A percentile compares a stretch with the other conserved stretches of the same genome.
These are phyloP conservation scores for Petrocephalus schoutedeni DNA, from an alignment of 2,797 vertebrate genomes.

Conservation along the genomic window DNA sequence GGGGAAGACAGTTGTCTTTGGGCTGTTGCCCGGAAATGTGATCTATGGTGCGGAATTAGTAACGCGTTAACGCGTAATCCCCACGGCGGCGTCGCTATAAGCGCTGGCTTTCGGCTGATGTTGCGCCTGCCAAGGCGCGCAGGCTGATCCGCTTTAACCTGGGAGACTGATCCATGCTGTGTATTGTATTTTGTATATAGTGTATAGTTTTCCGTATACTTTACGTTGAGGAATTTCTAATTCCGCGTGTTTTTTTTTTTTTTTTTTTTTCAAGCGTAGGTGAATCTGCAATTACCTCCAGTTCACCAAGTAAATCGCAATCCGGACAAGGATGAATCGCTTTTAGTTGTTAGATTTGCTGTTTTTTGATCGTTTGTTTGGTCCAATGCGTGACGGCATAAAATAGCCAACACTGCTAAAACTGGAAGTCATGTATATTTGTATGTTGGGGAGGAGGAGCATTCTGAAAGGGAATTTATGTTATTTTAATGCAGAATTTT, in stretches of 20 bases:
- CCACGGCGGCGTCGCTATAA: slow-evolving; percentile 11
- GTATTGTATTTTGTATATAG: not conserved
- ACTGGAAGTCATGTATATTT: not conserved
- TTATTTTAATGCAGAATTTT: not conserved
- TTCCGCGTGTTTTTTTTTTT: not conserved
- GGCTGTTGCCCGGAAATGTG: slow-evolving; percentile 27
- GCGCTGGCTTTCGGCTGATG: slow-evolving; percentile 23
- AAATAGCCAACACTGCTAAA: not conserved
- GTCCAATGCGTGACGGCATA: not conserved
- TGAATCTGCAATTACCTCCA: not conserved
- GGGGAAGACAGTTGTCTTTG: slow-evolving; percentile 31
- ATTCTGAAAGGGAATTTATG: not conserved
- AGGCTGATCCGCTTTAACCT: not conserved
- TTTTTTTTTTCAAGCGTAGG: not conserved
- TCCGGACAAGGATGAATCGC: not conserved
- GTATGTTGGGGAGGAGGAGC: not conserved
- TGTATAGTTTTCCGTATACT: not conserved
- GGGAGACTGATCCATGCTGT: not conserved
- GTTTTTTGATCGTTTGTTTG: not conserved
- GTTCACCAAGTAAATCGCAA: not conserved
- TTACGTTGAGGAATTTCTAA: not conserved
- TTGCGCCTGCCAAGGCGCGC: slow-evolving; percentile 31
- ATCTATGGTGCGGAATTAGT: slow-evolving; percentile 32
- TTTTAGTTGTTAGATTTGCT: not conserved
- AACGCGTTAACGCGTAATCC: slow-evolving; percentile 30